Percentiles rank a stretch among this genome's conserved stretches.
phyloP scores from a whole-genome alignment of 2,113 vertebrate species.

The Coreoperca whiteheadi region DNA sequence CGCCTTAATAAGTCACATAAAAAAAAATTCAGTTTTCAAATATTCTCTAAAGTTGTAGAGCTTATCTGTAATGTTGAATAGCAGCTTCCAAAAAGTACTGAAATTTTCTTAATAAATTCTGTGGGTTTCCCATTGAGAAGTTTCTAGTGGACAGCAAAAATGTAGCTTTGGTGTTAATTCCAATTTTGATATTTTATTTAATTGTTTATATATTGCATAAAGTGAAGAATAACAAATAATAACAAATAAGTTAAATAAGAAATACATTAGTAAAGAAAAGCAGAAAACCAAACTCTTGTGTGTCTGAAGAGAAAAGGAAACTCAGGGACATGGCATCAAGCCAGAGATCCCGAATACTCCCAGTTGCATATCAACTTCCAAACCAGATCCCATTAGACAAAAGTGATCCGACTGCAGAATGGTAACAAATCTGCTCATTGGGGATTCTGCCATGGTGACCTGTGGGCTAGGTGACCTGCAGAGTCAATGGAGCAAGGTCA shows the following conservation, averaged over 20 bases:
- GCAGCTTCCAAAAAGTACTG: slow-evolving; percentile 44
- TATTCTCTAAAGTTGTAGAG: slow-evolving; percentile 62
- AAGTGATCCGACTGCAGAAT: slow-evolving; percentile 75
- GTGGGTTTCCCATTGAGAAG: slow-evolving; percentile 29
- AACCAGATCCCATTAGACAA: slow-evolving; percentile 75
- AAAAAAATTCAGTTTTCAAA: slow-evolving; percentile 57
- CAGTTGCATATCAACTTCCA: slow-evolving; percentile 78
- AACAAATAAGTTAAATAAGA: slow-evolving; percentile 6
- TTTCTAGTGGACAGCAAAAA: slow-evolving; percentile 10
- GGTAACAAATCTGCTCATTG: slow-evolving; percentile 77
- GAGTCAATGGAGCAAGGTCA: slow-evolving; percentile 71
- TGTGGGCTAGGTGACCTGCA: slow-evolving; percentile 58
- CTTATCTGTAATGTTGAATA: slow-evolving; percentile 65
- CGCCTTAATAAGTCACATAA: slow-evolving; percentile 64
- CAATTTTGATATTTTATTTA: slow-evolving; percentile 9
- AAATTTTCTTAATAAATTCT: slow-evolving; percentile 30
- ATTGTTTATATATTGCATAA: slow-evolving; percentile 15
- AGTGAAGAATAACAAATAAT: neutral
- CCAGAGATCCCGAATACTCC: slow-evolving; percentile 75
- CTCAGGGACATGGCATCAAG: slow-evolving; percentile 67
- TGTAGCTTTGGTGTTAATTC: slow-evolving; percentile 10
- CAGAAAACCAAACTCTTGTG: slow-evolving; percentile 30
- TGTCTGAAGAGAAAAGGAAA: slow-evolving; percentile 53
- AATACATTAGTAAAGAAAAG: slow-evolving; percentile 18
- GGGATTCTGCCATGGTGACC: slow-evolving; percentile 73